Conservation (phyloP, 2,797 vertebrate genomes). For the Caiman crocodilus region DNA sequence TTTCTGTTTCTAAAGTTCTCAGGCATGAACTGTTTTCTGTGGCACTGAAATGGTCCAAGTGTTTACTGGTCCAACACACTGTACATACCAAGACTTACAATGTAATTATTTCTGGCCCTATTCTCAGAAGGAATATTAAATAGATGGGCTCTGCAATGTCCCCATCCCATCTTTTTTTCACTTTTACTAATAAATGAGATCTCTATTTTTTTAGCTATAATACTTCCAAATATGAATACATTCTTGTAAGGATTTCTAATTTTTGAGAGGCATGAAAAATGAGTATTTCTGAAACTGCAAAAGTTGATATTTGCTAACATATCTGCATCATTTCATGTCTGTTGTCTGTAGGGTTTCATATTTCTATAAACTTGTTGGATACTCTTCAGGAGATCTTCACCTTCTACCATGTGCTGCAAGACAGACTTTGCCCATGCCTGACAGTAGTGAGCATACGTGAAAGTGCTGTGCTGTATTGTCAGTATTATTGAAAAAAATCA, state of each 20-base stretch:
- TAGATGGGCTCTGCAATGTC: neutral
- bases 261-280: neutral
- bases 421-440: neutral
- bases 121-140: neutral
- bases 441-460: neutral
- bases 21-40: neutral
- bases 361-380: neutral
- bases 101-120: neutral
- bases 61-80: neutral
- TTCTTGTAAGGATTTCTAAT: neutral
- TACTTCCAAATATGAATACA: neutral
- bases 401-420: neutral
- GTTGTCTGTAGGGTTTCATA: neutral
- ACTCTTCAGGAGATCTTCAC: neutral
- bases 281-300: neutral
- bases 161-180: neutral
- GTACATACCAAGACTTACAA: neutral
- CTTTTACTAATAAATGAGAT: neutral
- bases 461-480: neutral
- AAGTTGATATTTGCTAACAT: neutral
- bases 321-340: fast-evolving
- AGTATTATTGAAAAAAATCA: neutral
- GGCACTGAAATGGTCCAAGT: neutral
- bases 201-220: neutral
- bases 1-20: constrained; percentile 10